Evolutionary conservation across 2,113 vertebrate genomes (phyloP).

Genomic region (Jaculus jaculus): DNA sequence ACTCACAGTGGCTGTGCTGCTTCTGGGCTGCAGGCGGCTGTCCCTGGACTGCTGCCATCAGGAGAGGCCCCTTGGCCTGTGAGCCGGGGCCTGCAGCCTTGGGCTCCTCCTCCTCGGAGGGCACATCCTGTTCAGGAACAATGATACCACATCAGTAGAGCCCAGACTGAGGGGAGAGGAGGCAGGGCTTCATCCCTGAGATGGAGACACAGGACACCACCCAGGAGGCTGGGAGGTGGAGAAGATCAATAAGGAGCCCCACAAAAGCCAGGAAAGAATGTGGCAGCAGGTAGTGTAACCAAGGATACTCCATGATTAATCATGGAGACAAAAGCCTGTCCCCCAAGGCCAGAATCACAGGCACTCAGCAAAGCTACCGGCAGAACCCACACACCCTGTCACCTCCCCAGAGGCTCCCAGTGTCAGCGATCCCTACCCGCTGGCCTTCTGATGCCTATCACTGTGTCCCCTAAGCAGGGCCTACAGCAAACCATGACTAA

Average conservation of each 20-base stretch:
- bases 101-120: constrained; percentile 41
- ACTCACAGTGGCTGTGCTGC: constrained; percentile 64
- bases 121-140: constrained; percentile 71
- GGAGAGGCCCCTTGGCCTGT: constrained; percentile 19
- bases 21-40: neutral
- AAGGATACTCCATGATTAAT: neutral
- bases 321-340: neutral
- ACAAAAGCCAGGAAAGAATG: neutral
- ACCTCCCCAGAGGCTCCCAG: neutral
- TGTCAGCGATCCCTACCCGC: neutral
- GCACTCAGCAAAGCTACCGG: neutral
- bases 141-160: constrained; percentile 64
- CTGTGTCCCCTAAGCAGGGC: neutral
- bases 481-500: neutral
- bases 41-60: neutral
- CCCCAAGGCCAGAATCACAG: neutral
- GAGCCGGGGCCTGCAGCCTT: constrained; percentile 29
- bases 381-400: neutral
- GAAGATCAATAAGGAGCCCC: neutral
- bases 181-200: constrained; percentile 50
- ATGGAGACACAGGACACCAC: constrained; percentile 52
- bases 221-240: constrained; percentile 17
- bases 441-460: neutral
- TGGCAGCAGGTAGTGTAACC: neutral
- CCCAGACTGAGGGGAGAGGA: neutral